Evolutionary conservation across 2,113 vertebrate species (phyloP), one percentile per base, ranked within the genome.

Genomic region (Indicator indicator): DNA sequence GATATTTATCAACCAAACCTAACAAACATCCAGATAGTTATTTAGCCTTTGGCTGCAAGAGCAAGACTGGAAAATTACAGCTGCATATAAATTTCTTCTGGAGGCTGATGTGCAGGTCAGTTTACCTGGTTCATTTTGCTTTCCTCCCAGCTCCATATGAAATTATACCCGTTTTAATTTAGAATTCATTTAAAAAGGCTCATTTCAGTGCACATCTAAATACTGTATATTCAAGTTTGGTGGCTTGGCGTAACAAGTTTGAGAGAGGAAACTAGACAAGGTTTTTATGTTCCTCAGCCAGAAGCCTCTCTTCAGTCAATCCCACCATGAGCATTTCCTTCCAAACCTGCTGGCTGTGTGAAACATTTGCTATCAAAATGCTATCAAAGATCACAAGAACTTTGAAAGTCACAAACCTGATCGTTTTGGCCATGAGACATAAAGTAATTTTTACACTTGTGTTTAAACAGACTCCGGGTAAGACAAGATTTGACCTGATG

Each of bases 381-480:
- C 58, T 63, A 50, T 2, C 33, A 65, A 19, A 81, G 5, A 44
- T 3, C 15, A 54, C 12, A 16, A 38, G 5, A 28, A 30, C 10
- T 46, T 38, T 0, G 4, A 20, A 89, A 93, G 68, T 86, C 23
- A 81, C 42, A 60, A 65, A 86, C 30, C 11, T 44, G 12, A 5
- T 72, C 21, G 26, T 46, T 65, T 23, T 28, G 70, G 9, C 11
- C 36, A 75, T 0, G 0, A 68, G 27, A 38, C 5, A 67, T 1
- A 9, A 24, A 38, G 13, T 4, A 33, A 44, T n/a, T 62, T 28
- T 32, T 16, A 40, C 9, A 30, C 33, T 40, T 2, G 19, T 6
- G 16, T 36, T 94, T 76, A 46, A 63, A 86, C 20, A 72, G 60
- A 16, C 70, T 62, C 26, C 71, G 58, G 6, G 64, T 12, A 65